These are phyloP conservation scores for Drosophila saltans DNA, from an alignment of 1,140 invertebrate genomes.

Conservation along the genomic window DNA sequence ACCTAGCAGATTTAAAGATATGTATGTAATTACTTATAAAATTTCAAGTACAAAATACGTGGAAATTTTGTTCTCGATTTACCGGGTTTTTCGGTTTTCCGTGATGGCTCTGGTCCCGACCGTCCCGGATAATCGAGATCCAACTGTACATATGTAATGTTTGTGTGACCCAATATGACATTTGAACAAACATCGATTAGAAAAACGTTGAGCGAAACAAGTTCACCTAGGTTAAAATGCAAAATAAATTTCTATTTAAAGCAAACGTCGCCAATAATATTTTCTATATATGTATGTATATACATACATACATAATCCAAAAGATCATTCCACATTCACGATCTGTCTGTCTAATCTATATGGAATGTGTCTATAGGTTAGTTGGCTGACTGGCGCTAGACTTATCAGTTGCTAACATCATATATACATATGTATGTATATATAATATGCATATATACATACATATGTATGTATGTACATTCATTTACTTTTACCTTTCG, in stretches of 20 bases:
- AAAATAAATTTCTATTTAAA: slow-evolving; percentile 13
- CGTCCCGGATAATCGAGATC: no score
- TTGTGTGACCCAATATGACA: slow-evolving; percentile 1
- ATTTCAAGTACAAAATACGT: no score
- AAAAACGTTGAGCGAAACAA: slow-evolving; percentile 12
- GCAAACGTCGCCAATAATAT: slow-evolving; percentile 15
- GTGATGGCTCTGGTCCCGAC: no score
- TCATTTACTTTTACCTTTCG: slow-evolving; percentile 7
- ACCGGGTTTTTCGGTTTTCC: no score
- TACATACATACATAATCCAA: not conserved
- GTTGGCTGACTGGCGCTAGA: slow-evolving; percentile 9
- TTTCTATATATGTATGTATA: not conserved
- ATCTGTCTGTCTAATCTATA: slow-evolving; percentile 1
- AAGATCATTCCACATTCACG: slow-evolving; percentile 12
- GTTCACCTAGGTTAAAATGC: slow-evolving; percentile 8
- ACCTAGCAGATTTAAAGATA: no score
- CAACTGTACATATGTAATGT: no score
- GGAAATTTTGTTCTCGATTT: no score
- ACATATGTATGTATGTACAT: not conserved
- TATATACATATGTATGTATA: not conserved
- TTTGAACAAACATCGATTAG: slow-evolving; percentile 16
- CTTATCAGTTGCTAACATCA: slow-evolving; percentile 12
- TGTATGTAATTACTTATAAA: no score
- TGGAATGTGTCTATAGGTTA: slow-evolving; percentile 14
- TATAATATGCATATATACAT: slow-evolving; percentile 3